Evolutionary conservation across 2,888 invertebrate species (phyloP), one percentile per base, ranked within the genome.

Genomic region (Tetropium fuscum): DNA sequence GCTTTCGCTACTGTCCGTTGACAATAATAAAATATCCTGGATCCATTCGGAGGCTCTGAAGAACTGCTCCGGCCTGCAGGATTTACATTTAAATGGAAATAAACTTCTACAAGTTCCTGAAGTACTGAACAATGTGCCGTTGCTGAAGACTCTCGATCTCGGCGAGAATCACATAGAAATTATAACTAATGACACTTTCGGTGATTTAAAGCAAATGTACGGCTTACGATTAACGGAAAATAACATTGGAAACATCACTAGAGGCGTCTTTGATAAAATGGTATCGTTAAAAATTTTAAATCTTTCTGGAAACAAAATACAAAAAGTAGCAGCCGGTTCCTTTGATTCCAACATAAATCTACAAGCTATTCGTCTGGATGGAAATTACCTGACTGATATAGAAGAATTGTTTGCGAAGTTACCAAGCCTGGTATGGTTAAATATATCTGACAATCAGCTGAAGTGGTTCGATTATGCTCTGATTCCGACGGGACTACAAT

Each of bases 391-490:
- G 74, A 87, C 88, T 61, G 91, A 92, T 77, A 92, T 94, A 68
- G 88, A 88, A 68, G 90, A 90, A 60, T 85, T 94, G 69, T 94
- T 94, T 79, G 88, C 89, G 22, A 91, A 92, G 82, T 84, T 94
- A 69, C 91, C 92, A 48, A 91, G 90, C 82, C 86, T 94, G 68
- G 89, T 92, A 66, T 93, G 93, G 92, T 84, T 94, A 58, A 94
- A 94, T 79, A 92, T 94, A 77, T 93, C 93, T 74, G 92, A 92
- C 82, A 94, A 94, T 83, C 88, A 88, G 78, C 85, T 94, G 68
- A 89, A 89, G 82, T 89, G 88, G 87, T 92, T 94, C 81, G 93
- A 94, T 83, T 94, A 93, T 80, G 90, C 92, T 55, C 87, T 93
- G 82, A 90, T 94, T 80, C 94, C 94, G 62, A 91, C 90, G 69